Base-by-base conservation (phyloP, 2,888 invertebrate genomes). In the Tetrapedia diversipes region DNA sequence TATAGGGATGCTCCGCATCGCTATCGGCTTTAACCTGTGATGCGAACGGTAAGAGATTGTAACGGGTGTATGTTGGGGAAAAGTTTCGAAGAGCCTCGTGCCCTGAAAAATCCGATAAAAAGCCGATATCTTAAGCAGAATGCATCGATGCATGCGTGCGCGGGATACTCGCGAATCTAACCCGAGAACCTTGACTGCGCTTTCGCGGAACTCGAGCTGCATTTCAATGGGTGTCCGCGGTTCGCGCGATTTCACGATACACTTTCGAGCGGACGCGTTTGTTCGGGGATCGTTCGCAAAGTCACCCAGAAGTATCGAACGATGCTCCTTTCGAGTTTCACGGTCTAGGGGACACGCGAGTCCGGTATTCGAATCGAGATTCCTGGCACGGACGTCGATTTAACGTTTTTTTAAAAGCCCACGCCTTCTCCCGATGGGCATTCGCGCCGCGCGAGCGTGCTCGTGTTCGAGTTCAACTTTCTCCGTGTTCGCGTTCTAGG, bases 141-240 rank as follows among this genome's bases (percentile, higher is more conserved):
- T 10, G 24, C 10, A 43, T 29, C 59, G 27, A 34, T 64, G 19
- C 14, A 43, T 80, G 53, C 63, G 57, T 41, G 66, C 68, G 37
- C 63, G 34, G 45, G 64, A 70, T 67, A 37, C 22, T 54, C 27
- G 70, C 57, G 70, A 24, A 47, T 43, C n/a, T n/a, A 61, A 57
- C 60, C 45, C 45, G 61, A 63, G 82, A 82, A 83, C 84, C 82
- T 85, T 85, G 82, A 71, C 80, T 80, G 80, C 85, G 78, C 90
- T 90, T 90, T 90, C 89, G 89, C 89, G 86, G 87, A 84, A 86
- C 86, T 87, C 84, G 86, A 74, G 81, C 76, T 83, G 89, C 89
- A 90, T 90, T 86, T 84, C 86, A 89, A 89, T 89, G 85, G 86
- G 80, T 79, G 78, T 81, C 78, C 72, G 57, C 60, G 49, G 49